phyloP scores from a whole-genome alignment of 2,888 invertebrate species.

The Amaurobius ferox region DNA sequence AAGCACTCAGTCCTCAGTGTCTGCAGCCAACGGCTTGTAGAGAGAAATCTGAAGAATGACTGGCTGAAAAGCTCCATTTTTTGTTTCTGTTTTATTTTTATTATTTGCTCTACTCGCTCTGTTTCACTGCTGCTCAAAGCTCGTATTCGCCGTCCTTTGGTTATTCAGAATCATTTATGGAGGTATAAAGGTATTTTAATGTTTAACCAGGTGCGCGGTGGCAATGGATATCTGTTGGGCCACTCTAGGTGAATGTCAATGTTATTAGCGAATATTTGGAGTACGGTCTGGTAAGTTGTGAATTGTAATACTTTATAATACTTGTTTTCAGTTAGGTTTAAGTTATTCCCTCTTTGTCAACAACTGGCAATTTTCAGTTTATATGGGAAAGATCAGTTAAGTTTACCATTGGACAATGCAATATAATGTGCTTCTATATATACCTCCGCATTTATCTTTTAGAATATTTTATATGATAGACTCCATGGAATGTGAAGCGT shows the following conservation, averaged over 20 bases:
- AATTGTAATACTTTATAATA: background rate
- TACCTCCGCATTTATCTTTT: no score
- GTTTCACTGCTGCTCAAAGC: background rate
- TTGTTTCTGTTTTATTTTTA: background rate
- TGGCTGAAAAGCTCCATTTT: background rate
- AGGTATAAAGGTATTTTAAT: background rate
- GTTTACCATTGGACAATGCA: no score
- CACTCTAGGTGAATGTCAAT: background rate
- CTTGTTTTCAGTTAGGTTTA: no score
- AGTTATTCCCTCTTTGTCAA: no score
- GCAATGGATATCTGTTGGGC: background rate
- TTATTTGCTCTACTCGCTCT: constrained; percentile 10
- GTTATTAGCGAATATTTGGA: background rate
- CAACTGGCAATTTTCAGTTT: no score
- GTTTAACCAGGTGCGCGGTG: background rate
- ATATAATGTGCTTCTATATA: no score
- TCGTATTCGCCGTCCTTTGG: background rate
- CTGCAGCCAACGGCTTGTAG: background rate
- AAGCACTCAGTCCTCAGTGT: background rate
- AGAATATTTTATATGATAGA: no score
- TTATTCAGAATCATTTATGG: background rate
- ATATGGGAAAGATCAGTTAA: no score
- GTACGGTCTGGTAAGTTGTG: background rate
- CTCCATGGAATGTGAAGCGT: no score
- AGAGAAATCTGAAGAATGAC: constrained; percentile 7